Evolutionary conservation across 2,797 vertebrate genomes (phyloP), one percentile per base, ranked within the genome.

Genomic region (Heliangelus exortis): DNA sequence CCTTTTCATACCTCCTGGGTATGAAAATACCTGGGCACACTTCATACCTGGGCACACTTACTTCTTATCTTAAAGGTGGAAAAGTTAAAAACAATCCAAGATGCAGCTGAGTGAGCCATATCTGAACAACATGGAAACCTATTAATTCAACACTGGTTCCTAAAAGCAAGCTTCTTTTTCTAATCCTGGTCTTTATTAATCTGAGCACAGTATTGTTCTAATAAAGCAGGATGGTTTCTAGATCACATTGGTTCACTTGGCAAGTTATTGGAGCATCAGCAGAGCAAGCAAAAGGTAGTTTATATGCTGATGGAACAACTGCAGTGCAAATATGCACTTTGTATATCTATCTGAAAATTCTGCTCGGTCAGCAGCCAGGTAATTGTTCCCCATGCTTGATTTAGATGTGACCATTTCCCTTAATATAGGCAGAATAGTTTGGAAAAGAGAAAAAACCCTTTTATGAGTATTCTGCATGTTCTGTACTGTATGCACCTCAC

Each of bases 331-430:
- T 51, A 19, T 1, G 26, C 7, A 7, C 57, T 50, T 77, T 10
- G 45, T 67, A 8, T 15, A 10, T 7, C 7, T 20, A 12, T 48
- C 86, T 82, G 58, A 57, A 90, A 80, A 55, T 50, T 25, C 53
- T 15, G 5, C 33, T 73, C 8, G 0, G 22, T 21, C 45, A 17
- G n/a, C 89, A 61, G 68, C 31, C 12, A 67, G 15, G 48, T 33
- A 77, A 36, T 36, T n/a, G 5, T 9, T 78, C 36, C 63, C 33
- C 0, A 0, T 19, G 12, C 31, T 43, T 51, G 23, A 33, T 39
- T 51, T 29, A 47, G 57, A 26, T 33, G 58, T 58, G 67, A 10
- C 39, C 6, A 5, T 80, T 75, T 72, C 47, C 61, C 31, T 18
- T 12, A 53, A 39, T 11, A 7, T 3, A 22, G 43, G n/a, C 14